Evolutionary conservation across 2,888 invertebrate genomes (phyloP), one percentile per base, ranked within the genome.

Genomic region (Xanthorhoe spadicearia): DNA sequence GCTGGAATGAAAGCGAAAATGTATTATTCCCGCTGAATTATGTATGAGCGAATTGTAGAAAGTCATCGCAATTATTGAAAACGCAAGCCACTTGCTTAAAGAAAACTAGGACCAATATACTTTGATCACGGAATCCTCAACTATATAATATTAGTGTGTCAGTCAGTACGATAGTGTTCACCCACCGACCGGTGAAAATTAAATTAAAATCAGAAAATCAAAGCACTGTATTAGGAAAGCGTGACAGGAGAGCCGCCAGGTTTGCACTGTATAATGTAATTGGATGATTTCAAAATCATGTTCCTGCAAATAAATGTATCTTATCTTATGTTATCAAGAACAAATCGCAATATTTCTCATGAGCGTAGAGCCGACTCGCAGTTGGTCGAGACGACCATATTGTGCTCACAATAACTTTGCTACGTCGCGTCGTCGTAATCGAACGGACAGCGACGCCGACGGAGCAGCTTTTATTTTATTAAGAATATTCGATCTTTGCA

Each of bases 21-120:
- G 63, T 64, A 68, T 70, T 57, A 61, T 53, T 18, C 38, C 46
- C 57, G 56, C 66, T 71, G 69, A 65, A 67, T 69, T 61, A 69
- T 69, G 50, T 60, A 69, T 66, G 59, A 66, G 57, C 32, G 49
- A 32, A 61, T 63, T 58, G 61, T 68, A 66, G 64, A 66, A 64
- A 66, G 62, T 71, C 62, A 64, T 69, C 43, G 66, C 38, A 60
- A 55, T 61, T 52, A 52, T 64, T 35, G 66, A 35, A 51, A 46
- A 50, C 46, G 51, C 28, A 28, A 48, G 59, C n/a, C 1, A 7
- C 13, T 43, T 43, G 13, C 10, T 13, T 9, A 10, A 2, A 13
- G 38, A 13, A 38, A 38, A 10, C 9, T 10, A 10, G 10, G 38
- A 13, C 13, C 8, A 0, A 10, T 1, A 13, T 9, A 13, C 38